Evolutionary conservation across 1,140 invertebrate species (phyloP), one percentile per base, ranked within the genome.

Genomic region (Bathynomus jamesi): DNA sequence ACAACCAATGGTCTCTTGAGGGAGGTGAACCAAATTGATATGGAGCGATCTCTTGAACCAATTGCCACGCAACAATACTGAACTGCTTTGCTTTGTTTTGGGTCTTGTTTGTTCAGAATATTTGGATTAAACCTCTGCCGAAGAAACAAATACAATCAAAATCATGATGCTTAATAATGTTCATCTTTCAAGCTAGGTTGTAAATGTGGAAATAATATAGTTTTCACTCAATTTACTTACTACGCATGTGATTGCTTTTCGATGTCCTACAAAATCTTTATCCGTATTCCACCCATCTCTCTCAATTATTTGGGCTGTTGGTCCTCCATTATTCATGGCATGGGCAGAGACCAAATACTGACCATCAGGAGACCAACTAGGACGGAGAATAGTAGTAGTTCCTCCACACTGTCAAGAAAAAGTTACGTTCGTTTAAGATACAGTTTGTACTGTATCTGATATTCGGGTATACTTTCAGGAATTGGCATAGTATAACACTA

Each of bases 351-450:
- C 90, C 61, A 99, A 84, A 83, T 96, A 97, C 66, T 76, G 91
- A 1, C 97, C 97, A 84, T 99, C 96, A 2, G 97, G 96, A 30
- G 95, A 98, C 97, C 97, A 99, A 40, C 91, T 91, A 8, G 96
- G 84, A 24, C 97, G 85, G 17, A 98, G 83, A 2, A 98, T 91
- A 81, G 97, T 93, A 10, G 96, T 99, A 5, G 95, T 98, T 13
- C 93, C 90, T 76, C 91, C 91, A 84, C 95, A 97, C 85, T 87
- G 74, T n/a, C n/a, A n/a, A n/a, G n/a, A n/a, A n/a, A n/a, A n/a
- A n/a, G n/a, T n/a, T n/a, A n/a, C n/a, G n/a, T n/a, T n/a, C n/a
- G n/a, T n/a, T n/a, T n/a, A n/a, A n/a, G n/a, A n/a, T n/a, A n/a
- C n/a, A n/a, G n/a, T n/a, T n/a, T n/a, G n/a, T n/a, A n/a, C n/a